A percentile compares a stretch with the other conserved stretches of the same genome.
phyloP scores from a whole-genome alignment of 2,113 vertebrate species.

The Plotosus lineatus region DNA sequence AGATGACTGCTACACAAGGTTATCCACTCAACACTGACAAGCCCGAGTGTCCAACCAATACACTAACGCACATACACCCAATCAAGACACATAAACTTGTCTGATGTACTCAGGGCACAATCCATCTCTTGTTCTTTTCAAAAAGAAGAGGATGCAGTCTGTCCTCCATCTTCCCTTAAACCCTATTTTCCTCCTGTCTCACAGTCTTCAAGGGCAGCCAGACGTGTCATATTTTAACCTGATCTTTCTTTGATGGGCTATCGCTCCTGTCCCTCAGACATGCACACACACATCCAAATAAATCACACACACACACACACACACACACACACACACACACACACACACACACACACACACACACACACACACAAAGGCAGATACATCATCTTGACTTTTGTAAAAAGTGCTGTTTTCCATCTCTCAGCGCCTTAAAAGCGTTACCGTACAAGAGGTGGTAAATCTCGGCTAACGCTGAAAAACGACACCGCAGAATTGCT shows the following conservation, averaged over 20 bases:
- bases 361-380: background rate
- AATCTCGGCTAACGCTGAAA: constrained; percentile 48
- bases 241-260: constrained; percentile 46
- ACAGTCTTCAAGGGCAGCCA: constrained; percentile 43
- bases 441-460: constrained; percentile 41
- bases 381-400: constrained; percentile 22
- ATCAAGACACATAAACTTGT: constrained; percentile 20
- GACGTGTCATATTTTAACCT: constrained; percentile 49
- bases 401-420: constrained; percentile 30
- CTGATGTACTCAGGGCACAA: background rate
- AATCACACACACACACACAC: constrained; percentile 30
- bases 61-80: constrained; percentile 2
- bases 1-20: constrained; percentile 15
- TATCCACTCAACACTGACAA: background rate
- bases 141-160: constrained; percentile 2
- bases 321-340: constrained; percentile 15
- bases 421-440: constrained; percentile 39
- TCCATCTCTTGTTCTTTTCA: constrained; percentile 37
- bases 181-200: constrained; percentile 33
- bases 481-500: constrained; percentile 27
- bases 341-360: constrained; percentile 35
- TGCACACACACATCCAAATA: constrained; percentile 18
- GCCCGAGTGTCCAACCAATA: background rate
- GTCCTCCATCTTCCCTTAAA: constrained; percentile 43
- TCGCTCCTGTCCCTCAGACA: constrained; percentile 36